Evolutionary conservation across 2,888 invertebrate genomes (phyloP).

Genomic region (Clistopyga incitator): DNA sequence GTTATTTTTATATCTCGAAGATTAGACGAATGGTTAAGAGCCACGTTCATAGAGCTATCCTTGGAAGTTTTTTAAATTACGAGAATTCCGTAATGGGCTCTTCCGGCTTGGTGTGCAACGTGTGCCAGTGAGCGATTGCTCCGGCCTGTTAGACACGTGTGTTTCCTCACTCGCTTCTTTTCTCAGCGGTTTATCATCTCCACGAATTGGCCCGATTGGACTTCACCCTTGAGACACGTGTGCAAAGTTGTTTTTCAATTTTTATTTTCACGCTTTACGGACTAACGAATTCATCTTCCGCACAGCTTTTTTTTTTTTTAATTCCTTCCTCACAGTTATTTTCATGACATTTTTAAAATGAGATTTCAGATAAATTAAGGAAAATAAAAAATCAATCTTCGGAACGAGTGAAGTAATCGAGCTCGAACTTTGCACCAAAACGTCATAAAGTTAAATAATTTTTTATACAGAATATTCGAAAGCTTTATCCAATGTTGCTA

Average conservation of each 20-base stretch:
- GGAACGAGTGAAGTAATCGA: no score
- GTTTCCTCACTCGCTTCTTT: slow-evolving; percentile 35
- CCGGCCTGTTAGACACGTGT: slow-evolving; percentile 56
- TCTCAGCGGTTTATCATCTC: slow-evolving; percentile 14
- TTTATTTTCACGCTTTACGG: neutral
- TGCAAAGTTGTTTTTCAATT: slow-evolving; percentile 27
- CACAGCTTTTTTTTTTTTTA: neutral
- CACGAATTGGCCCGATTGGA: slow-evolving; percentile 12
- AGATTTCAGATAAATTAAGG: no score
- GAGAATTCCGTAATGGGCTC: slow-evolving; percentile 55
- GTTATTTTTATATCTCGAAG: slow-evolving; percentile 4
- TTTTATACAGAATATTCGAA: no score
- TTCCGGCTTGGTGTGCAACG: slow-evolving; percentile 41
- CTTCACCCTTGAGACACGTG: slow-evolving; percentile 49
- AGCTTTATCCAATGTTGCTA: no score
- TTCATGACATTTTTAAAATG: no score
- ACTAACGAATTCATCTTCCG: neutral
- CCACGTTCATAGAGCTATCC: neutral
- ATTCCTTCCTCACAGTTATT: neutral
- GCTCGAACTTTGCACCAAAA: no score
- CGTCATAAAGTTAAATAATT: no score
- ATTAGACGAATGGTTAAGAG: neutral
- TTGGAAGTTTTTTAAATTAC: slow-evolving; percentile 47
- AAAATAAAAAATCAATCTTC: no score
- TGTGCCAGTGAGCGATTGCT: slow-evolving; percentile 17